Evolutionary conservation across 2,797 vertebrate species (phyloP).

Genomic region (Squalus acanthias): DNA sequence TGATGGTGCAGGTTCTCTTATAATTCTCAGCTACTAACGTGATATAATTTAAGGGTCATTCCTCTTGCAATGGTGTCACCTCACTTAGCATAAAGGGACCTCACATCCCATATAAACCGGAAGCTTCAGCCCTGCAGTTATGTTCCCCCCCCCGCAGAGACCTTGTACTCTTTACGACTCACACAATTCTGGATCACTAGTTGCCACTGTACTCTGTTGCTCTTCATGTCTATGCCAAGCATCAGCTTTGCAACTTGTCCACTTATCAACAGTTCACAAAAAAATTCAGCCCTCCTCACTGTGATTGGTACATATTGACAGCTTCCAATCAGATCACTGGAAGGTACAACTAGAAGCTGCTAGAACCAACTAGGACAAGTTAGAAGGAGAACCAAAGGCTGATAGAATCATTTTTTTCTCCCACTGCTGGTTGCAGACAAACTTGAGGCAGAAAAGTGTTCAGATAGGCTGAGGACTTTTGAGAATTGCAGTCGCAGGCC

Average conservation of each 20-base stretch:
- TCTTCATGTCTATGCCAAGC: not conserved
- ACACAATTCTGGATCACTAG: not conserved
- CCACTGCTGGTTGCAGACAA: not conserved
- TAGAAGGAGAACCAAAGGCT: not conserved
- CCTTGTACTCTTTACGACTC: not conserved
- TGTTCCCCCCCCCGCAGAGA: not conserved
- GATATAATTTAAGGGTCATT: not conserved
- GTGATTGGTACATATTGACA: not conserved
- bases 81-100: not conserved
- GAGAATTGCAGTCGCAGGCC: not conserved
- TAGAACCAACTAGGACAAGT: not conserved
- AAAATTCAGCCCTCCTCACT: not conserved
- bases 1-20: not conserved
- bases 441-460: not conserved
- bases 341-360: not conserved
- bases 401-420: no score
- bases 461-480: not conserved
- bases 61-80: not conserved
- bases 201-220: not conserved
- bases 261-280: not conserved
- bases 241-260: not conserved
- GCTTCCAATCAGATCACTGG: not conserved
- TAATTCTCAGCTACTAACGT: not conserved
- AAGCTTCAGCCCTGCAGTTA: not conserved
- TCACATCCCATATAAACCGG: not conserved